Conservation (phyloP, 2,113 vertebrate species). For the Pitta sordida region DNA sequence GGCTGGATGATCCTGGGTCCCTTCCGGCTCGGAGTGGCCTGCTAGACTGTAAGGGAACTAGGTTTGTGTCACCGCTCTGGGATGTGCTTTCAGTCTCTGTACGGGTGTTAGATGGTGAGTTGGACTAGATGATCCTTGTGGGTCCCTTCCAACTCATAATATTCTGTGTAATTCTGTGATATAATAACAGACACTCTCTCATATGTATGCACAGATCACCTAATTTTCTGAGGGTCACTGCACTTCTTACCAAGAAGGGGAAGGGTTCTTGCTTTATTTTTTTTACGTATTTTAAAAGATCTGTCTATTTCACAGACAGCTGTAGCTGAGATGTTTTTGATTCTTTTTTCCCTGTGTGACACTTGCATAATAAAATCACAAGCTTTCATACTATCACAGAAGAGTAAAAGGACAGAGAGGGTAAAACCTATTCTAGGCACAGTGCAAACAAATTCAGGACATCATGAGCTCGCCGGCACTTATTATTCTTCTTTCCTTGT, state of each 20-base stretch:
- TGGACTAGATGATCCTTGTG: too few species aligned
- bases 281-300: not conserved
- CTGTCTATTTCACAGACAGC: not conserved
- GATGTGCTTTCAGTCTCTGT: too few species aligned
- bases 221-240: not conserved
- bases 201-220: not conserved
- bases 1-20: too few species aligned
- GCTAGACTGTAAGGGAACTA: too few species aligned
- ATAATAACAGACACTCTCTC: not conserved
- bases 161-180: too few species aligned
- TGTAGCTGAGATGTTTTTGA: not conserved
- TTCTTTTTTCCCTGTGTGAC: conserved; percentile 20
- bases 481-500: conserved; percentile 24
- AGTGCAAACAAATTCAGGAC: conserved; percentile 31
- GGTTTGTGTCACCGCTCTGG: too few species aligned
- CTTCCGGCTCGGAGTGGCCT: too few species aligned
- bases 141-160: too few species aligned
- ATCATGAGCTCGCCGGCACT: not conserved
- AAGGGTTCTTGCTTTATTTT: not conserved
- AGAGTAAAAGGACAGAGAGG: not conserved
- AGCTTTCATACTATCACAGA: conserved; percentile 7
- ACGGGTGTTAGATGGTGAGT: too few species aligned
- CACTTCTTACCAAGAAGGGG: fast-evolving
- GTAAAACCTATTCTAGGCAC: conserved; percentile 8
- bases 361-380: not conserved